Percentiles rank a stretch among this genome's conserved stretches.
Conservation (phyloP, 2,113 vertebrate species). For the Mormyrus iriodes region DNA sequence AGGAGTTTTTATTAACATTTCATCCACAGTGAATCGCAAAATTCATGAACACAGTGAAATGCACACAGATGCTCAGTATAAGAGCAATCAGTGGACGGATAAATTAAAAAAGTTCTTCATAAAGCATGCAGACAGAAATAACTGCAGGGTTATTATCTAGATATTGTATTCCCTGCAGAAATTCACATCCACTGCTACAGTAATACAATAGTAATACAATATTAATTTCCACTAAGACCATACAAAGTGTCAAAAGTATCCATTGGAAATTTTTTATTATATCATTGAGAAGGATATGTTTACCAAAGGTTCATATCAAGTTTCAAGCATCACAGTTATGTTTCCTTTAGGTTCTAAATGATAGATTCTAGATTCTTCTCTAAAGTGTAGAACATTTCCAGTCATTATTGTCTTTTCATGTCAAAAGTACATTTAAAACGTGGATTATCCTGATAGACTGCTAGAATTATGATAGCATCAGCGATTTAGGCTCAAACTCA, state of each 20-base stretch:
- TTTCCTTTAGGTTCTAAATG: no score
- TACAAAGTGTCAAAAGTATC: not conserved
- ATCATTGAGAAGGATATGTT: not conserved
- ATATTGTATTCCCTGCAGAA: not conserved
- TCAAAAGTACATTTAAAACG: not conserved
- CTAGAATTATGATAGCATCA: not conserved
- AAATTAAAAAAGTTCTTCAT: constrained; percentile 23
- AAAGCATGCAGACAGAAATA: not conserved
- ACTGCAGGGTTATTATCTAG: not conserved
- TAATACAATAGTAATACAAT: not conserved
- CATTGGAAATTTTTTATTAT: not conserved
- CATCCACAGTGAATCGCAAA: not conserved
- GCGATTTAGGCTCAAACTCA: not conserved
- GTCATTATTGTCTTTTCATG: not conserved
- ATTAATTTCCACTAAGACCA: not conserved
- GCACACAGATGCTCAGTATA: not conserved
- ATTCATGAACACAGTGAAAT: not conserved
- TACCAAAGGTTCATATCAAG: not conserved
- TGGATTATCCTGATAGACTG: not conserved
- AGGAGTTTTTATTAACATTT: not conserved
- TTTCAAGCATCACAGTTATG: not conserved
- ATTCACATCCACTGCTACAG: not conserved
- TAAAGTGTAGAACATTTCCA: not conserved
- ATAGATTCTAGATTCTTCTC: no score
- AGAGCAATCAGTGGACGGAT: not conserved